These are phyloP conservation scores for Pygoscelis adeliae DNA, from an alignment of 2,113 vertebrate genomes.

Conservation along the genomic window DNA sequence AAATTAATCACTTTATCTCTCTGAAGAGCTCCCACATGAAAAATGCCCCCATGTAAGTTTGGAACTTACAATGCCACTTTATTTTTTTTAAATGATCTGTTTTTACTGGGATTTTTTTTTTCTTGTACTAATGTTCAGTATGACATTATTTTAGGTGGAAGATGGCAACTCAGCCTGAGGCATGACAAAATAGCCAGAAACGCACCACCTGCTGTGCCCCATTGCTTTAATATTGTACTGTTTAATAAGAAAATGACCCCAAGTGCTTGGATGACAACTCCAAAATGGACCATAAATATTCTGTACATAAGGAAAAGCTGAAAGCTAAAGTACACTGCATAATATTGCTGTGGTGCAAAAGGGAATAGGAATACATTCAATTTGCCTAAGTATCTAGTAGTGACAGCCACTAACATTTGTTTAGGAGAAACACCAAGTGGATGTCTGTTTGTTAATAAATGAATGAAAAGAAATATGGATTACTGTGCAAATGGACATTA, in stretches of 20 bases:
- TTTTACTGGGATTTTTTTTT: neutral
- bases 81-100: neutral
- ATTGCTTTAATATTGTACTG: conserved; percentile 40
- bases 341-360: conserved; percentile 43
- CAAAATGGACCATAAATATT: conserved; percentile 64
- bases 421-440: conserved; percentile 31
- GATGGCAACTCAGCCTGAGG: conserved; percentile 42
- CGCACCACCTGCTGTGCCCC: conserved; percentile 28
- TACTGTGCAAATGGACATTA: conserved; percentile 29
- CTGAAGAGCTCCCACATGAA: conserved; percentile 2
- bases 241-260: conserved; percentile 65
- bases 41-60: neutral
- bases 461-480: conserved; percentile 45
- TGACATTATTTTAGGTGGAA: conserved; percentile 16
- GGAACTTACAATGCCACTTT: neutral
- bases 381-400: conserved; percentile 60
- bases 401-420: conserved; percentile 62
- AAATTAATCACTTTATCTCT: conserved; percentile 45
- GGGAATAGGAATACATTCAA: conserved; percentile 55
- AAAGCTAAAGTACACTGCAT: conserved; percentile 56
- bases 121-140: neutral
- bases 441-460: conserved; percentile 50
- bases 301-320: conserved; percentile 30
- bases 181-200: conserved; percentile 51
- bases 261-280: conserved; percentile 57